Base-by-base conservation (phyloP, 2,113 vertebrate species). In the Nanger granti region DNA sequence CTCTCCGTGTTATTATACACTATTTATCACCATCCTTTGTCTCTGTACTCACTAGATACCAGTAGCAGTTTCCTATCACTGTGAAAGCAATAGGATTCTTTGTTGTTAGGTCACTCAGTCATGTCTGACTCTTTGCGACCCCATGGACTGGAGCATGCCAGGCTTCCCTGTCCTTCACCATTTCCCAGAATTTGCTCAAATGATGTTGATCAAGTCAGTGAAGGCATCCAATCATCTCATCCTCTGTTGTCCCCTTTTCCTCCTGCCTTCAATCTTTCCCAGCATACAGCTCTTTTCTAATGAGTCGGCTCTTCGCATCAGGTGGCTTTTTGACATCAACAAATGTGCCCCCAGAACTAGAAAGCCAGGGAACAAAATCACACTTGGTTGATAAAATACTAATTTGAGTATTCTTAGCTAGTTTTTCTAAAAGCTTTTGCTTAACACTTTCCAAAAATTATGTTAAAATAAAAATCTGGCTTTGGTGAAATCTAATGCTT, bases 401-500 rank as follows among this genome's bases (percentile, higher is more conserved):
- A 6, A 5, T 94, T 37, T 93, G 92, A 93, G 80, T 10, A 80
- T 44, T 94, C 92, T 69, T 57, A 14, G 10, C 47, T 87, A 60
- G 11, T 10, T 55, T 66, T 31, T 82, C 44, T 52, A 20, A 34
- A 54, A 60, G 24, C 2, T 90, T 95, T 85, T 86, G 14, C 10
- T 37, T 76, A 86, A 87, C 4, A 1, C 13, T 98, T 89, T 88
- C 18, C 17, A 91, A 85, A 94, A 91, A 34, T 37, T 76, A 96
- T 44, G 59, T 95, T 73, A 93, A 94, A 80, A 97, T 92, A 95
- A 93, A 97, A 95, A 91, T 69, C 26, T 95, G 26, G 82, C 28
- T 97, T 88, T 64, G 60, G 29, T 86, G 26, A 97, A 96, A 92
- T 91, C 85, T 97, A 95, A 15, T 89, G 76, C 96, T 93, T 92